Base-by-base conservation (phyloP, 1,140 invertebrate genomes). In the Sinonovacula constricta region DNA sequence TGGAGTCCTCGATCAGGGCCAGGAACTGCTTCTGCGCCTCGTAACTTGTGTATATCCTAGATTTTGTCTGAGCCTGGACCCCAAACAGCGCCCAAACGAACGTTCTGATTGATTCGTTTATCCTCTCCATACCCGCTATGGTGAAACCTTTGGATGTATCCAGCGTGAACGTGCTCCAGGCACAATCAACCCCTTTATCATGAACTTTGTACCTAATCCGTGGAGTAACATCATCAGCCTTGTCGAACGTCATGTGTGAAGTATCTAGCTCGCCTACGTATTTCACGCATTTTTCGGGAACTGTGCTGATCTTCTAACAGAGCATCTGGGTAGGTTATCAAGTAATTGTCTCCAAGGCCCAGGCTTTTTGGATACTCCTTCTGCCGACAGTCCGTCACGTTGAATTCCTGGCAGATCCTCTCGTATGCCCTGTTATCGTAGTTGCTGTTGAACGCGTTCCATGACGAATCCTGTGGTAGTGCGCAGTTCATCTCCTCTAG, bases 71-170 rank as follows among this genome's bases (percentile, higher is more conserved):
- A 18, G 56, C 68, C 15, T 72, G 67, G 5, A 62, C 30, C 39
- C 59, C 68, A 14, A 72, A 51, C 3, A 72, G 10, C n/a, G n/a
- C n/a, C n/a, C n/a, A n/a, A n/a, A 60, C 56, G 62, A 57, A 79
- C 15, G 49, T 72, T 53, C 68, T 33, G 7, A 66, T 70, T 15
- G 15, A 49, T 49, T 79, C 68, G 31, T 72, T 79, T 53, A 79
- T n/a, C n/a, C n/a, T n/a, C n/a, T n/a, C n/a, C 7, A 54, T 53
- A 31, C 26, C 66, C 14, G 66, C 66, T 56, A 30, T 31, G 7
- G 49, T 69, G 56, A 54, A 69, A 0, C 66, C 66, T 31, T 69
- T 33, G 10, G 49, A 69, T 4, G 5, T 54, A 56, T 68, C 66
- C 1, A 68, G 66, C 2, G 56, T 33, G 34, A 68, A 54, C 22